These are phyloP conservation scores for Drosophila mimica DNA, from an alignment of 2,888 invertebrate species.

Conservation along the genomic window DNA sequence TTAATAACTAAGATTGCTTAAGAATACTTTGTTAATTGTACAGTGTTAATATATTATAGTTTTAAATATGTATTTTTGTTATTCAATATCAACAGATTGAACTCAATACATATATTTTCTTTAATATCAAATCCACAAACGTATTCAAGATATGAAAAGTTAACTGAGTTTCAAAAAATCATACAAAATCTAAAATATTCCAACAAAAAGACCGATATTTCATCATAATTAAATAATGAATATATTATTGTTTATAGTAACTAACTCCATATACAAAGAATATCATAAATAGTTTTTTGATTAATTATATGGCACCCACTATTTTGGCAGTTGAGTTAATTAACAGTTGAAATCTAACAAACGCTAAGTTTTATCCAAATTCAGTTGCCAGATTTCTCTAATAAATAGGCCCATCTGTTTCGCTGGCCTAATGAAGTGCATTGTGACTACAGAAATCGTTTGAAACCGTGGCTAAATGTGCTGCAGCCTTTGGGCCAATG, in stretches of 20 bases:
- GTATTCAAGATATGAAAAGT: neutral
- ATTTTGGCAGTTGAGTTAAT: conserved; percentile 4
- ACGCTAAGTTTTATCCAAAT: conserved; percentile 14
- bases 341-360: conserved; percentile 32
- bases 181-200: neutral
- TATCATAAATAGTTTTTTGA: neutral
- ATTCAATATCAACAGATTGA: neutral
- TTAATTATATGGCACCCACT: conserved; percentile 28
- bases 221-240: neutral
- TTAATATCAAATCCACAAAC: neutral
- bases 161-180: neutral
- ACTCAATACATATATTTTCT: neutral
- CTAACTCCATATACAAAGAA: neutral
- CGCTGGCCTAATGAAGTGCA: conserved; percentile 10
- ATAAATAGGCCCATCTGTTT: conserved; percentile 18
- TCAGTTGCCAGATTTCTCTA: conserved; percentile 7
- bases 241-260: neutral
- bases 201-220: neutral
- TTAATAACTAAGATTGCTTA: neutral
- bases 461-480: conserved; percentile 5
- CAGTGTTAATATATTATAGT: neutral
- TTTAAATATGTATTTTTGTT: neutral
- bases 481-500: neutral
- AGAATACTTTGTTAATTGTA: neutral
- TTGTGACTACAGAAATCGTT: neutral